Percentiles rank a stretch among this genome's conserved stretches.
phyloP scores from a whole-genome alignment of 2,113 vertebrate genomes.

The Oophaga pumilio region DNA sequence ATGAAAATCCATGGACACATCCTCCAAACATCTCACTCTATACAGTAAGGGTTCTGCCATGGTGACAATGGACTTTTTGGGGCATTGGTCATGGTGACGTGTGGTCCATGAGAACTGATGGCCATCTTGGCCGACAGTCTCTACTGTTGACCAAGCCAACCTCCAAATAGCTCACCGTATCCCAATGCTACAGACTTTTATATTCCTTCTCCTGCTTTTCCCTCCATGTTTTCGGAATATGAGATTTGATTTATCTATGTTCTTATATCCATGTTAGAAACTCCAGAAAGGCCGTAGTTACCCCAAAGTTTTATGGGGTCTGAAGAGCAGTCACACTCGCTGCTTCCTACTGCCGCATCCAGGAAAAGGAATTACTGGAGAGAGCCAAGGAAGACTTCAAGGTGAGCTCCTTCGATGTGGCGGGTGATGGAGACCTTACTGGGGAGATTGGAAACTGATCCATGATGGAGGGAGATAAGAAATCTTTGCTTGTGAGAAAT shows the following conservation, averaged over 20 bases:
- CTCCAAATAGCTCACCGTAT: not conserved
- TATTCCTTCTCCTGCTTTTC: no score
- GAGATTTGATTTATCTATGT: not conserved
- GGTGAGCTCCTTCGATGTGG: slow-evolving; percentile 53
- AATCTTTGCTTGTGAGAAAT: not conserved
- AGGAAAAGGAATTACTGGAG: slow-evolving; percentile 47
- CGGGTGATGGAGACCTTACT: not conserved
- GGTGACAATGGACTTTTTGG: no score
- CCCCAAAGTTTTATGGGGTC: slow-evolving; percentile 61
- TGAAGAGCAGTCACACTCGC: slow-evolving; percentile 57
- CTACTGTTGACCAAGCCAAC: not conserved
- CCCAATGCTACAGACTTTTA: no score
- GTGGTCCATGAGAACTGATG: not conserved
- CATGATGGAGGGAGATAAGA: not conserved
- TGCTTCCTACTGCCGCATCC: slow-evolving; percentile 65
- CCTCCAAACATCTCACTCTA: not conserved
- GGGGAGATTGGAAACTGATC: not conserved
- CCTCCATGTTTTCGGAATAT: not conserved
- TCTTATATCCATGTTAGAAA: slow-evolving; percentile 51
- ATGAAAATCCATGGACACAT: not conserved
- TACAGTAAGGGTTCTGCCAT: not conserved
- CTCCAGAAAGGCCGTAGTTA: slow-evolving; percentile 56
- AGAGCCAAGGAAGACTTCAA: slow-evolving; percentile 25
- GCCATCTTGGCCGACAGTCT: not conserved
- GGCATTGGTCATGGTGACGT: not conserved